A percentile compares a stretch with the other conserved stretches of the same genome.
Evolutionary conservation across 2,888 invertebrate species (phyloP).

Genomic region (Tetropium fuscum): DNA sequence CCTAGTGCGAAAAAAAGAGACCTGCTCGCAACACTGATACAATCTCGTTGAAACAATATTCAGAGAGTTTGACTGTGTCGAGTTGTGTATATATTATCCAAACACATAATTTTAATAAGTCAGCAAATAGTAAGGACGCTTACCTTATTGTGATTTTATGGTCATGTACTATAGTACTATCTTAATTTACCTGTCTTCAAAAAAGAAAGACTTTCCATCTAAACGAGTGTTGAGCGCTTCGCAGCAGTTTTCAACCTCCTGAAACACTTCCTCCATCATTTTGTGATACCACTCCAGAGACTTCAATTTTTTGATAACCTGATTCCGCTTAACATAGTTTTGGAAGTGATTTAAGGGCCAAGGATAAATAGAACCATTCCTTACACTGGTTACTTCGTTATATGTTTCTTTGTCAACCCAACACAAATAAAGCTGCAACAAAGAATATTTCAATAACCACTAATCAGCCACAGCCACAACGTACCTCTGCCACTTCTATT

Average conservation of each 20-base stretch:
- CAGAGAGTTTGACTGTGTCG: too few species aligned
- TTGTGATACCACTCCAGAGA: conserved; percentile 88
- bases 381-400: conserved; percentile 82
- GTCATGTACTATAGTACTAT: too few species aligned
- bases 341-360: conserved; percentile 91
- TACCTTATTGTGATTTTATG: too few species aligned
- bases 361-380: conserved; percentile 92
- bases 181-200: conserved; percentile 80
- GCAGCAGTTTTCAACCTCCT: conserved; percentile 88
- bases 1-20: too few species aligned
- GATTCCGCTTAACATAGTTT: conserved; percentile 80
- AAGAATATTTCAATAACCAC: not conserved
- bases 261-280: conserved; percentile 80
- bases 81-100: too few species aligned
- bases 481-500: conserved; percentile 90
- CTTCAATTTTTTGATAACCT: conserved; percentile 78
- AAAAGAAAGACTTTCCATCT: conserved; percentile 85
- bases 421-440: conserved; percentile 80
- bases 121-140: too few species aligned
- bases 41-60: too few species aligned
- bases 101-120: too few species aligned
- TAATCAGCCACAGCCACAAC: not conserved
- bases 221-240: conserved; percentile 87
- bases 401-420: conserved; percentile 88
- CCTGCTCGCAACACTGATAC: too few species aligned